Base-by-base conservation (phyloP, 2,888 invertebrate genomes). In the Blastobasis adustella region DNA sequence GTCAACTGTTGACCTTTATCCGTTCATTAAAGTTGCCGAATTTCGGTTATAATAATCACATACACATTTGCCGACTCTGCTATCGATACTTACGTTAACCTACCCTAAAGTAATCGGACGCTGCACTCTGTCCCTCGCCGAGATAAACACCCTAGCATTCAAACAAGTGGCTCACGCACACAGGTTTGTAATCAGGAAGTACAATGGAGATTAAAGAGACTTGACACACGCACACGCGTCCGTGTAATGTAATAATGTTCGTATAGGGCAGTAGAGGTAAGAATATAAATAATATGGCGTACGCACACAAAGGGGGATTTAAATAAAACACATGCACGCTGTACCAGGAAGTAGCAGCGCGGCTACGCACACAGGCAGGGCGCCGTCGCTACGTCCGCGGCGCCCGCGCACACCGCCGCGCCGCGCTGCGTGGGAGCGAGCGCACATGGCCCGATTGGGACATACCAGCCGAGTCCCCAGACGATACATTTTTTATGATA, bases 161-260 rank as follows among this genome's bases (percentile, higher is more conserved):
- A 80, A 87, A 87, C 88, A 88, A 87, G 87, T 88, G 87, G 82
- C 81, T 82, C 79, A 86, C 87, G 53, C 87, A 85, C 86, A 87
- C 86, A 45, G 44, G 57, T 65, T 56, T 62, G 71, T 69, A 70
- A 84, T 85, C 84, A 88, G 88, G 88, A 88, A 88, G 87, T 87
- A 87, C 85, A 87, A 87, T 84, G 76, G 80, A 85, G 85, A 86
- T 85, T 84, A 85, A 84, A 86, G 79, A 77, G 80, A 79, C 81
- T 76, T 69, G 72, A 80, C 75, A 73, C 83, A 78, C 55, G 51
- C 82, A 82, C 80, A 79, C 77, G 71, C 59, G 63, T 69, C 63
- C 69, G 69, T 73, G 39, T 79, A 84, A 83, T 76, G 79, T 84
- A 82, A 83, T 80, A 82, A 81, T 83, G 79, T 83, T 81, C 78